Percentiles rank a stretch among this genome's conserved stretches.
Evolutionary conservation across 2,888 invertebrate species (phyloP).

Genomic region (Scaptomyza reducta): DNA sequence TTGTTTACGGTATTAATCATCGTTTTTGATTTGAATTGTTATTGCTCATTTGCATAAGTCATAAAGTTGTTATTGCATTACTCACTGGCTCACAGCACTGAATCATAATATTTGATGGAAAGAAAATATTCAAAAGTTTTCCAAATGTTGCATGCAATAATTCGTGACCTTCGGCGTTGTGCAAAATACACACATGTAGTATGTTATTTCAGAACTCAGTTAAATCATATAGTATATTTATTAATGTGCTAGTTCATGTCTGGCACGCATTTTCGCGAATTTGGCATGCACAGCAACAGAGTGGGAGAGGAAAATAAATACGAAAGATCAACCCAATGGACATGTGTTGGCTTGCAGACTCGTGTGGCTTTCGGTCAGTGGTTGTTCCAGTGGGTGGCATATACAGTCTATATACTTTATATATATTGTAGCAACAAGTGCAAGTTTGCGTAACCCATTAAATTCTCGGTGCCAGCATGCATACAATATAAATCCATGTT

Average conservation of each 20-base stretch:
- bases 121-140: conserved; percentile 7
- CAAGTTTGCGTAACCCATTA: conserved; percentile 69
- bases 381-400: not conserved
- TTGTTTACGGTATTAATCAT: conserved; percentile 51
- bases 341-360: conserved; percentile 18
- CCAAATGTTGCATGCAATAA: conserved; percentile 38
- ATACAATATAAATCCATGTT: conserved; percentile 50
- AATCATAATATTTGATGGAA: conserved; percentile 32
- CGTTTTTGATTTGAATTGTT: conserved; percentile 2
- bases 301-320: not conserved
- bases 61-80: conserved; percentile 39
- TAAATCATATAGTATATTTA: conserved; percentile 20
- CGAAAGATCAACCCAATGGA: conserved; percentile 12
- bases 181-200: conserved; percentile 10
- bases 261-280: conserved; percentile 38
- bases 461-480: conserved; percentile 38
- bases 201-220: conserved; percentile 9
- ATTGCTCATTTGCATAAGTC: conserved; percentile 47
- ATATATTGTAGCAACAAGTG: conserved; percentile 52
- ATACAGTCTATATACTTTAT: not conserved
- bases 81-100: conserved; percentile 39
- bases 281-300: conserved; percentile 25
- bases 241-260: conserved; percentile 28
- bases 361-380: conserved; percentile 21
- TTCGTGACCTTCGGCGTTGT: conserved; percentile 52